Evolutionary conservation across 2,113 vertebrate species (phyloP).

Genomic region (Prinia subflava): DNA sequence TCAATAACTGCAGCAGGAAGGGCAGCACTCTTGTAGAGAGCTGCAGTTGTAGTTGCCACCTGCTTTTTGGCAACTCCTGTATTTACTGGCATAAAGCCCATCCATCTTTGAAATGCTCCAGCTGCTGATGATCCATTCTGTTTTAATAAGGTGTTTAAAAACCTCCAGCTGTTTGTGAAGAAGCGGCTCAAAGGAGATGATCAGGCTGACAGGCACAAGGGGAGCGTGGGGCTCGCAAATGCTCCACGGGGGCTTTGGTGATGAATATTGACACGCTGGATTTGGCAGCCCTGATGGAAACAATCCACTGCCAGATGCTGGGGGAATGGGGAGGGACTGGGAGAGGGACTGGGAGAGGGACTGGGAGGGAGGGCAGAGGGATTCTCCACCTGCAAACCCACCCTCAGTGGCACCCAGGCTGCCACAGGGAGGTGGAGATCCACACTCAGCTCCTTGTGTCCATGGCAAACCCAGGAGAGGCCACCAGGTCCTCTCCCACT

Average conservation of each 20-base stretch:
- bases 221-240: neutral
- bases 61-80: conserved; percentile 15
- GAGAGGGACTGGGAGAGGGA: neutral
- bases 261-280: conserved; percentile 31
- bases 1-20: neutral
- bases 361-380: neutral
- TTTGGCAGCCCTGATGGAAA: conserved; percentile 40
- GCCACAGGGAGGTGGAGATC: neutral
- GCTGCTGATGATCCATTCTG: conserved; percentile 34
- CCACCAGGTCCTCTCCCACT: neutral
- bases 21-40: neutral
- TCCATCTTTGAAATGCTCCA: conserved; percentile 5
- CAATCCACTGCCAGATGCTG: conserved; percentile 26
- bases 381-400: neutral
- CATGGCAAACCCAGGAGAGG: neutral
- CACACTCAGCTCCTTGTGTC: neutral
- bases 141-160: conserved; percentile 80
- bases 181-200: conserved; percentile 73
- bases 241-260: neutral
- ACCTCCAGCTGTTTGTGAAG: conserved; percentile 76
- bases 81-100: conserved; percentile 29
- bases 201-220: conserved; percentile 74
- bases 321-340: neutral
- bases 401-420: neutral
- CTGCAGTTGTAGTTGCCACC: neutral